Evolutionary conservation across 1,140 invertebrate genomes (phyloP), one percentile per base, ranked within the genome.

Genomic region (Cyphomyrmex costatus): DNA sequence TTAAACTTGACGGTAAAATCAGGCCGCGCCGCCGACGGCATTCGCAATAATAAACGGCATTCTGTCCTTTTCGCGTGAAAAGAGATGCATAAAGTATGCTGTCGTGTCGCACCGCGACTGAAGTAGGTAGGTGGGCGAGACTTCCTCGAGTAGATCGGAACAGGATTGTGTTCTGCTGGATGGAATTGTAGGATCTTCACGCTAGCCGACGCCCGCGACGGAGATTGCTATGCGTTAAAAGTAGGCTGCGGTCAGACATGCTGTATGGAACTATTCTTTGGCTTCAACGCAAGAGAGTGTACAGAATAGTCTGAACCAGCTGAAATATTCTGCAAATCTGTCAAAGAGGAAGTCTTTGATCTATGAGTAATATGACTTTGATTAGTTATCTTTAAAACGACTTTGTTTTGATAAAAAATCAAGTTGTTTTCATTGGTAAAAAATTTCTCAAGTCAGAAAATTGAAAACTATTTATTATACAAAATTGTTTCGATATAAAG

Each of bases 1-100:
- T 92, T 92, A 92, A 85, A 91, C 60, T 84, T 46, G 76, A 71
- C 71, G 83, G 21, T 80, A 86, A 86, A 91, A 91, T 49, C 76
- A 87, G 90, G 89, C 65, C 89, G 86, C 65, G 53, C 61, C 27
- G 76, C 56, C 77, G 66, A 33, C 58, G 66, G 36, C 77, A 90
- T 90, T 90, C 63, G 65, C 79, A 90, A 88, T 88, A 90, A 90
- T 71, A 71, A 65, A 66, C 53, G 71, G n/a, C 46, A 36, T 36
- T 80, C 60, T 51, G 7, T 56, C 53, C n/a, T 14, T 49, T 8
- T 63, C 51, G 10, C 24, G 10, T 33, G n/a, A 60, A 42, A 27
- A 73, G 27, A 61, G 49, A 86, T 16, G 19, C 33, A 30, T 36
- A 10, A 42, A 42, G 19, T 19, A 33, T 21, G 3, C 0, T 36